Evolutionary conservation across 2,888 invertebrate genomes (phyloP).

Genomic region (Hyposoter dolosus): DNA sequence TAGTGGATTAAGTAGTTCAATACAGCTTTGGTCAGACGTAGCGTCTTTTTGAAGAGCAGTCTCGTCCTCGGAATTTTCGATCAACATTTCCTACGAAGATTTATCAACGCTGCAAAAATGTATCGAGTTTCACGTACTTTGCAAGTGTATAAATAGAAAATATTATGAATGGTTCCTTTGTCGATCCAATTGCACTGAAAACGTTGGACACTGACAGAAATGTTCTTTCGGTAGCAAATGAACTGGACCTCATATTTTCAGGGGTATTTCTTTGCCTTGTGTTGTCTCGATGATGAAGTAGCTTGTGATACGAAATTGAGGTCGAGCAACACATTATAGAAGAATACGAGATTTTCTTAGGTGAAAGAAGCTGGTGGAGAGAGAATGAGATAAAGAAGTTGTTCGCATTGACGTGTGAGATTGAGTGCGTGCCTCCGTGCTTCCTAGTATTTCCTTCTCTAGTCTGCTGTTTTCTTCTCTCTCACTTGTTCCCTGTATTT

Average conservation of each 20-base stretch:
- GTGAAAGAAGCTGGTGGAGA: constrained; percentile 44
- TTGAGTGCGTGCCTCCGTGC: constrained; percentile 31
- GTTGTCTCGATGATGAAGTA: constrained; percentile 56
- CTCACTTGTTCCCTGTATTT: background rate
- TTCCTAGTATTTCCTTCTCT: background rate
- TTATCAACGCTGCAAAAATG: background rate
- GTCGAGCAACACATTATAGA: constrained; percentile 49
- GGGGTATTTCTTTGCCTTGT: constrained; percentile 15
- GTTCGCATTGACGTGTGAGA: constrained; percentile 48
- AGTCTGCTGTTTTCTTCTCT: background rate
- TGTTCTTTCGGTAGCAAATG: background rate
- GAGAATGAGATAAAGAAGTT: constrained; percentile 61
- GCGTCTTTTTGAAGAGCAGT: background rate
- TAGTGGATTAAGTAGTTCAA: background rate
- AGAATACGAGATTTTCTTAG: constrained; percentile 61
- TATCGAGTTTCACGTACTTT: background rate
- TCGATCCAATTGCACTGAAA: background rate
- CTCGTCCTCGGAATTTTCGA: background rate
- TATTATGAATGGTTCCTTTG: background rate
- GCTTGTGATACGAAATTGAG: constrained; percentile 49
- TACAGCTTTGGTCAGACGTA: background rate
- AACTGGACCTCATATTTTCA: constrained; percentile 19
- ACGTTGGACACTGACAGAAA: constrained; percentile 42
- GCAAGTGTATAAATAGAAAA: background rate
- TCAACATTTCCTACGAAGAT: background rate